Conservation (phyloP, 1,140 invertebrate genomes). For the Drosophila kohkoa region DNA sequence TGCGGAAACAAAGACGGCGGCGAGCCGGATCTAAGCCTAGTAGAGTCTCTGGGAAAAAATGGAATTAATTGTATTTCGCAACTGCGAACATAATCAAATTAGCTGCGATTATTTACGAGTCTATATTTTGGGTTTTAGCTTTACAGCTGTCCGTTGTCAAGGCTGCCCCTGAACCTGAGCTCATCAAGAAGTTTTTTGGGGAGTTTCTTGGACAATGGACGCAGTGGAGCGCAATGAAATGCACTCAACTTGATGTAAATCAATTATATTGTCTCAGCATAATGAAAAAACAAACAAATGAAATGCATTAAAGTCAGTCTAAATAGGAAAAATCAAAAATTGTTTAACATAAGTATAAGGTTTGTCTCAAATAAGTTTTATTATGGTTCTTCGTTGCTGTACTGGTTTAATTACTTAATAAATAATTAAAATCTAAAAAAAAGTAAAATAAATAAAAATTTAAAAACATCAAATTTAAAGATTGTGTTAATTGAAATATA, state of each 20-base stretch:
- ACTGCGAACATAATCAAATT: constrained; percentile 37
- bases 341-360: too few relatives aligned
- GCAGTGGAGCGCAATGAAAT: constrained; percentile 13
- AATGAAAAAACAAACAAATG: constrained; percentile 9
- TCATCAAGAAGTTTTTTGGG: not conserved
- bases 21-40: constrained; percentile 25
- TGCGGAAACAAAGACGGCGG: constrained; percentile 22
- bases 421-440: too few relatives aligned
- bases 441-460: too few relatives aligned
- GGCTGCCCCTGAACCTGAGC: constrained; percentile 27
- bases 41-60: constrained; percentile 5
- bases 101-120: constrained; percentile 35
- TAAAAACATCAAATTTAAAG: too few relatives aligned
- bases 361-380: too few relatives aligned
- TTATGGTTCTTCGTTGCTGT: too few relatives aligned
- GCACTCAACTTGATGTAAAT: not conserved
- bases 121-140: not conserved
- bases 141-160: not conserved
- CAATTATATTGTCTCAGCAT: not conserved
- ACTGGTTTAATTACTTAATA: too few relatives aligned
- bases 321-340: too few relatives aligned
- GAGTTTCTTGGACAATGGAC: not conserved
- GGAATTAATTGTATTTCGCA: constrained; percentile 1
- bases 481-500: too few relatives aligned
- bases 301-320: constrained; percentile 3